Evolutionary conservation across 2,888 invertebrate genomes (phyloP).

Genomic region (Thera britannica): DNA sequence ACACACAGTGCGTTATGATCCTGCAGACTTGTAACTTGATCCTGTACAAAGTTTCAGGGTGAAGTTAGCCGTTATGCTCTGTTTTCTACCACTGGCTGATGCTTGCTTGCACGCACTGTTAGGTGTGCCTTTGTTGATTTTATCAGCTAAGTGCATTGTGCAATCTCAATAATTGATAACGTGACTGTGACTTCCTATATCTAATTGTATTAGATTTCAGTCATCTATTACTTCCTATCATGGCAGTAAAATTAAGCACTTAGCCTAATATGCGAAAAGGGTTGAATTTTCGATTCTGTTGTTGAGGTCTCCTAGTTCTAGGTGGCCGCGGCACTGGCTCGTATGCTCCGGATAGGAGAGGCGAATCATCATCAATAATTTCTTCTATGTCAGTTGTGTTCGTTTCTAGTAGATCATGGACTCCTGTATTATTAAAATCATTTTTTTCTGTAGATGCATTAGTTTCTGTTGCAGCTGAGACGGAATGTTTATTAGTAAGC

Average conservation of each 20-base stretch:
- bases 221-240: conserved; percentile 54
- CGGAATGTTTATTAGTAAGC: conserved; percentile 1
- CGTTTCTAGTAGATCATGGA: conserved; percentile 45
- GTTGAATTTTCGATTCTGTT: conserved; percentile 73
- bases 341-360: conserved; percentile 74
- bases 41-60: too few relatives aligned
- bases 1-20: background rate
- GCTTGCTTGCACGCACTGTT: background rate
- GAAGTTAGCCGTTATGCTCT: background rate
- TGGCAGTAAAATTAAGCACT: conserved; percentile 57
- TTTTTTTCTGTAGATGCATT: conserved; percentile 24
- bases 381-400: conserved; percentile 54
- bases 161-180: conserved; percentile 62
- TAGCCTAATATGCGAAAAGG: conserved; percentile 81
- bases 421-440: conserved; percentile 33
- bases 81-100: background rate
- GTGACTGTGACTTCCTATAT: conserved; percentile 59
- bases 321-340: conserved; percentile 74
- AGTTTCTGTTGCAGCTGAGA: conserved; percentile 20
- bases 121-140: conserved; percentile 22
- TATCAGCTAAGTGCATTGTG: conserved; percentile 75
- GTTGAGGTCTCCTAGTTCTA: conserved; percentile 71
- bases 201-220: conserved; percentile 63
- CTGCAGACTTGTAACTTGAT: background rate
- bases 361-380: conserved; percentile 73